A percentile compares a stretch with the other conserved stretches of the same genome.
These are phyloP conservation scores for Sebastes minor DNA, from an alignment of 2,797 vertebrate genomes.

Conservation along the genomic window DNA sequence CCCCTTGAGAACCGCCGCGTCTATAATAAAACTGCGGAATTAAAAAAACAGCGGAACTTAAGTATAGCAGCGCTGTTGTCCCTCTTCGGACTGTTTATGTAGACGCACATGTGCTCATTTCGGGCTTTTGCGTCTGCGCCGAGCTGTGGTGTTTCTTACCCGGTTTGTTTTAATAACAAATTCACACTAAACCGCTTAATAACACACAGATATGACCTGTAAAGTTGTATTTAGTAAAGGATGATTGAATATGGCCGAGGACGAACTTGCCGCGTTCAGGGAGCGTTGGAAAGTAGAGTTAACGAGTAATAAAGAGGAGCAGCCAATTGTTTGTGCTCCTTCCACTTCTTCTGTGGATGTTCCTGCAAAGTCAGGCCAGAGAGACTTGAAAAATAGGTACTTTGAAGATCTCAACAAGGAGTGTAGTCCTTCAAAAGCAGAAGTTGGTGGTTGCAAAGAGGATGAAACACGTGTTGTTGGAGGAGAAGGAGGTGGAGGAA, in stretches of 20 bases:
- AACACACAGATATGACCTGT: background rate
- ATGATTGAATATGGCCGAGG: slow-evolving; percentile 72
- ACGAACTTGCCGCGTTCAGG: slow-evolving; percentile 79
- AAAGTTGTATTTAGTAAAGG: background rate
- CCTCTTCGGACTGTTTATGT: slow-evolving; percentile 64
- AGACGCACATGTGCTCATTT: slow-evolving; percentile 35
- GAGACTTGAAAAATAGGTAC: slow-evolving; percentile 49
- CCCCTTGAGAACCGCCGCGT: background rate
- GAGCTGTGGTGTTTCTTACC: rapidly evolving
- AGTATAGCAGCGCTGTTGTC: background rate
- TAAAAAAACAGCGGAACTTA: slow-evolving; percentile 61
- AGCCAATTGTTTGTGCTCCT: background rate
- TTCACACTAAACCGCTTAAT: rapidly evolving
- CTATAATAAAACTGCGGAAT: slow-evolving; percentile 61
- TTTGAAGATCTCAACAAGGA: slow-evolving; percentile 37
- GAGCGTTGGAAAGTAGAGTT: slow-evolving; percentile 79
- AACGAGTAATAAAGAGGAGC: slow-evolving; percentile 26
- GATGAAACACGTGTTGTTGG: background rate
- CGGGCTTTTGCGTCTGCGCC: background rate
- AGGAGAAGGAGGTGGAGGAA: background rate
- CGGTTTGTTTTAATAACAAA: rapidly evolving
- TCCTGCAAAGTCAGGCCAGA: background rate
- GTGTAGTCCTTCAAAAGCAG: background rate
- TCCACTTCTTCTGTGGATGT: background rate
- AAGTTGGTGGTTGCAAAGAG: background rate